Conservation (phyloP, 2,797 vertebrate genomes). For the Anabacerthia variegaticeps region DNA sequence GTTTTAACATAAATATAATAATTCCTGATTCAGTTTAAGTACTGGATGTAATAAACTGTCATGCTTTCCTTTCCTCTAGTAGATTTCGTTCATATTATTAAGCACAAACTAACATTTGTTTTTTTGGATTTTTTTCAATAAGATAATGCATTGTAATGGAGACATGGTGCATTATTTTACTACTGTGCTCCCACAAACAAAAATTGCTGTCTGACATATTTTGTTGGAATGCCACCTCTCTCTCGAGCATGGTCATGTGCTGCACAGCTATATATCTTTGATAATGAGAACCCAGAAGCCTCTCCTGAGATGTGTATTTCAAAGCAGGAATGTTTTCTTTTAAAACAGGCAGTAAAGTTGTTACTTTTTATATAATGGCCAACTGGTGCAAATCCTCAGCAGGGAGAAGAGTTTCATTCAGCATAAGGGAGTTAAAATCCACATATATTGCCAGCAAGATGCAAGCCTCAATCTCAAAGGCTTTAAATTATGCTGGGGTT, state of each 20-base stretch:
- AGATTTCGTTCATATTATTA: background rate
- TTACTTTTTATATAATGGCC: background rate
- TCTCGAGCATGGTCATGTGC: accelerated
- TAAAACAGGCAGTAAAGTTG: background rate
- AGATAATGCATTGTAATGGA: background rate
- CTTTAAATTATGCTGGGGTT: background rate
- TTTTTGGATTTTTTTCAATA: background rate
- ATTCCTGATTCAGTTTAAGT: background rate
- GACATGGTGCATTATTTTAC: background rate
- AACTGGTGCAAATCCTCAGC: background rate
- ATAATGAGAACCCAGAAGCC: background rate
- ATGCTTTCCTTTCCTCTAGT: background rate
- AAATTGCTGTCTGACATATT: background rate
- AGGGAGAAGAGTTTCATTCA: background rate
- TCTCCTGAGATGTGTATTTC: background rate
- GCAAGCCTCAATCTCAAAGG: background rate
- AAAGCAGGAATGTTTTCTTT: background rate
- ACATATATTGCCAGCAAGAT: background rate
- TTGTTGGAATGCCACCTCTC: background rate
- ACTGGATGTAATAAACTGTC: background rate
- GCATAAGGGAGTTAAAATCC: background rate
- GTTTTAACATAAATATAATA: background rate
- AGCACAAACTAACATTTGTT: background rate
- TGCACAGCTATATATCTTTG: background rate
- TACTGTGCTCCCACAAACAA: background rate